Evolutionary conservation across 2,797 vertebrate genomes (phyloP).

Genomic region (Nasua narica): DNA sequence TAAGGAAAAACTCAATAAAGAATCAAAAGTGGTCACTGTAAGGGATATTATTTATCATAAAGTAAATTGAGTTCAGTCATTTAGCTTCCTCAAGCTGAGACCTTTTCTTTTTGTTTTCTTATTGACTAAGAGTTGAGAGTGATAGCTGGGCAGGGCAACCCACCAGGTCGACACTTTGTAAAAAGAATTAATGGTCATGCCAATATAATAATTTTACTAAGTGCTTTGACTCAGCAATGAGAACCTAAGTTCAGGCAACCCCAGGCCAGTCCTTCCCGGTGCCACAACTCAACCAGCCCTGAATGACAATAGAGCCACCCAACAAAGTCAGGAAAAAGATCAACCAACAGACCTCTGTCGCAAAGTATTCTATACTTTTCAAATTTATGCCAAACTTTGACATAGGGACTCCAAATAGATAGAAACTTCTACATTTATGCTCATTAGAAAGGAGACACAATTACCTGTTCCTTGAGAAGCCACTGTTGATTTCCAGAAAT

Average conservation of each 20-base stretch:
- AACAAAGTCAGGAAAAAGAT: not conserved
- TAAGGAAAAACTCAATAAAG: not conserved
- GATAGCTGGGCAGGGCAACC: not conserved
- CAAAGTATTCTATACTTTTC: not conserved
- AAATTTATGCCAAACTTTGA: not conserved
- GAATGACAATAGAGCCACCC: not conserved
- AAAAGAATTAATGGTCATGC: not conserved
- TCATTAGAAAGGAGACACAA: not conserved
- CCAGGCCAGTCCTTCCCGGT: not conserved
- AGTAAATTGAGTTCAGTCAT: not conserved
- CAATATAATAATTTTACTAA: conserved; percentile 5
- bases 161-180: not conserved
- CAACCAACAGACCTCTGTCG: not conserved
- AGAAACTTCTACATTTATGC: not conserved
- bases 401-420: not conserved
- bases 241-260: not conserved
- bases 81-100: not conserved
- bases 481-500: not conserved
- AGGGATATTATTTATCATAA: not conserved
- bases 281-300: not conserved
- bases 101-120: not conserved
- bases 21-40: not conserved
- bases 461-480: not conserved
- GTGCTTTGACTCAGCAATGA: not conserved
- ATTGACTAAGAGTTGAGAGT: not conserved